Percentiles rank a stretch among this genome's conserved stretches.
Evolutionary conservation across 2,797 vertebrate genomes (phyloP).

Genomic region (Aeoliscus strigatus): DNA sequence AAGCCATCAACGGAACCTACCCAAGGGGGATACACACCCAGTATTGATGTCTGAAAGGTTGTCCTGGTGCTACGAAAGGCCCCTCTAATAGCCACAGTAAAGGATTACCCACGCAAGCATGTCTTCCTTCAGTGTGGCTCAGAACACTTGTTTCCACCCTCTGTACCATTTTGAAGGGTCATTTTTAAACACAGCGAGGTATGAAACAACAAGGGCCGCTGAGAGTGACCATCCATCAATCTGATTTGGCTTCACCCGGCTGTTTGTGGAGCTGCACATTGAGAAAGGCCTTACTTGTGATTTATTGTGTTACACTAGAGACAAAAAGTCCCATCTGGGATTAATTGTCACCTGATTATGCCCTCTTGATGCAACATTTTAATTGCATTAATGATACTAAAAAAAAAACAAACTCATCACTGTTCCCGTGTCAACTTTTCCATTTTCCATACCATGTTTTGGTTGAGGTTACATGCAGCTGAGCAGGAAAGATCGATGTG

Average conservation of each 20-base stretch:
- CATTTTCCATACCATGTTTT: too few species aligned
- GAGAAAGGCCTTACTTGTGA: slow-evolving; percentile 58
- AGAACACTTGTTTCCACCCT: slow-evolving; percentile 62
- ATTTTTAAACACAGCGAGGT: slow-evolving; percentile 71
- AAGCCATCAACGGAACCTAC: slow-evolving; percentile 58
- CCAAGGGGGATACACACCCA: slow-evolving; percentile 59
- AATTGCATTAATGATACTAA: too few species aligned
- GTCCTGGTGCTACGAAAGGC: slow-evolving; percentile 52
- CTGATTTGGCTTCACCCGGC: slow-evolving; percentile 42
- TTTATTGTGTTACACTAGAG: too few species aligned
- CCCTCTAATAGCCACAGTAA: slow-evolving; percentile 57
- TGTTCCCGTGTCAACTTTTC: slow-evolving; percentile 27
- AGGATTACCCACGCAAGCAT: slow-evolving; percentile 66
- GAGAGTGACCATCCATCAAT: slow-evolving; percentile 63
- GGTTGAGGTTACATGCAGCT: slow-evolving; percentile 44
- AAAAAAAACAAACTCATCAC: too few species aligned
- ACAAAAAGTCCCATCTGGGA: too few species aligned
- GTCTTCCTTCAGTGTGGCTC: slow-evolving; percentile 51
- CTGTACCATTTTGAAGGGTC: slow-evolving; percentile 69
- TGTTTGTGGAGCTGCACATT: slow-evolving; percentile 42
- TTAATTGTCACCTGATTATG: too few species aligned
- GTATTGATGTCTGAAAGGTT: slow-evolving; percentile 69
- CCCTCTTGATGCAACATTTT: too few species aligned
- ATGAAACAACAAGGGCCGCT: slow-evolving; percentile 59
- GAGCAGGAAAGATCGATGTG: slow-evolving; percentile 64